Base-by-base conservation (phyloP, 1,140 invertebrate species). In the Dysdera silvatica region DNA sequence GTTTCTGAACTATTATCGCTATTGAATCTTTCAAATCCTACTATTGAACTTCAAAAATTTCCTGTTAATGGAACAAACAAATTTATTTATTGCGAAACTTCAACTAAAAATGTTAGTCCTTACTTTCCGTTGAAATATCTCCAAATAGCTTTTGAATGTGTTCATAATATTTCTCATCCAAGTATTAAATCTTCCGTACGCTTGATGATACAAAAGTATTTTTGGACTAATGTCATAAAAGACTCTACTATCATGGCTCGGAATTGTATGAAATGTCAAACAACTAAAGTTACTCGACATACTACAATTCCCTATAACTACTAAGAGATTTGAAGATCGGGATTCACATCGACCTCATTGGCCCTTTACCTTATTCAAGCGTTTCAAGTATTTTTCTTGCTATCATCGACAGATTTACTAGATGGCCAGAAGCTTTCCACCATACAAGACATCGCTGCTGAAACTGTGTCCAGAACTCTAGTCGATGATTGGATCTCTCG, bases 81-180 rank as follows among this genome's bases (percentile, higher is more conserved):
- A 2, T 4, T 16, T 2, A 8, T 65, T 4, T 23, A 4, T 31
- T 65, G 62, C 24, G 62, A 65, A 26, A 24, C 31, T 4, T 49
- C 58, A 5, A 43, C 45, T 31, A n/a, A 16, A 16, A 3, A 1
- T 3, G 14, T 43, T 41, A 16, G 41, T 8, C 58, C 31, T 2
- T 68, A 49, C 51, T 48, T 68, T 40, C 49, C 59, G 6, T 1
- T 14, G 1, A 4, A 10, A 52, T 37, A 59, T n/a, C 3, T 52
- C 41, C 48, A 35, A 14, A 23, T 47, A 3, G 29, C 59, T 1
- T 66, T 67, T 48, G 29, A 58, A 10, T 5, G 10, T n/a, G 16
- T 51, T 32, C 49, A 52, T 16, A 14, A 14, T 32, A 16, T 52
- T 16, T 29, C 28, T 3, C 49, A 52, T 16, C 65, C 61, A 10